phyloP scores from a whole-genome alignment of 2,797 vertebrate species.

The Enteromius mattozi region DNA sequence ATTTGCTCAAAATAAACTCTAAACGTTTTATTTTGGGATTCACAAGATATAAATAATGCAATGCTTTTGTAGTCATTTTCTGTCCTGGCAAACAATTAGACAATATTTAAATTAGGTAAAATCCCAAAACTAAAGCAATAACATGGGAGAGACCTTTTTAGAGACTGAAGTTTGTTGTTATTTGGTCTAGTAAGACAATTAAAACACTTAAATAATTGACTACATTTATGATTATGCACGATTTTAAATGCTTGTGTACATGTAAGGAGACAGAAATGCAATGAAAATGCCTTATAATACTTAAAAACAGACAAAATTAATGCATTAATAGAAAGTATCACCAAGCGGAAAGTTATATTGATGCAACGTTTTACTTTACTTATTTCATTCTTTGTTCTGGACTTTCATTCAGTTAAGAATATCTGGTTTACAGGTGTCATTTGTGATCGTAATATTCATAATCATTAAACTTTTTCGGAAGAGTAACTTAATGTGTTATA shows the following conservation, averaged over 20 bases:
- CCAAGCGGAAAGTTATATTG: no score
- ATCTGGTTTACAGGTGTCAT: neutral
- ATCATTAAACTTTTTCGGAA: neutral
- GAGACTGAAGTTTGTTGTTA: neutral
- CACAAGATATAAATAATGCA: neutral
- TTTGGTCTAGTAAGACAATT: neutral
- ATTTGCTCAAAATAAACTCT: neutral
- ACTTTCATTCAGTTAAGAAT: neutral
- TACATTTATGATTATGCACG: neutral
- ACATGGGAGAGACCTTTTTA: neutral
- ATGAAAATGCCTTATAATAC: neutral
- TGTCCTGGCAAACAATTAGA: neutral
- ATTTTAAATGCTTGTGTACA: neutral
- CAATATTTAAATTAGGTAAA: neutral
- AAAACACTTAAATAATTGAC: neutral
- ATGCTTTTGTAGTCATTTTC: neutral
- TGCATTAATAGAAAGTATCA: neutral
- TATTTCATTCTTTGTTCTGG: neutral
- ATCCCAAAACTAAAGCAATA: neutral
- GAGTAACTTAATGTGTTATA: neutral
- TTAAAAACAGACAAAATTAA: neutral
- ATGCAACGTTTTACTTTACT: neutral
- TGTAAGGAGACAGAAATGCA: neutral
- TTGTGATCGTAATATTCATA: neutral
- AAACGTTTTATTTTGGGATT: neutral